Evolutionary conservation across 1,140 invertebrate genomes (phyloP), one percentile per base, ranked within the genome.

Genomic region (Brachionus sp.): DNA sequence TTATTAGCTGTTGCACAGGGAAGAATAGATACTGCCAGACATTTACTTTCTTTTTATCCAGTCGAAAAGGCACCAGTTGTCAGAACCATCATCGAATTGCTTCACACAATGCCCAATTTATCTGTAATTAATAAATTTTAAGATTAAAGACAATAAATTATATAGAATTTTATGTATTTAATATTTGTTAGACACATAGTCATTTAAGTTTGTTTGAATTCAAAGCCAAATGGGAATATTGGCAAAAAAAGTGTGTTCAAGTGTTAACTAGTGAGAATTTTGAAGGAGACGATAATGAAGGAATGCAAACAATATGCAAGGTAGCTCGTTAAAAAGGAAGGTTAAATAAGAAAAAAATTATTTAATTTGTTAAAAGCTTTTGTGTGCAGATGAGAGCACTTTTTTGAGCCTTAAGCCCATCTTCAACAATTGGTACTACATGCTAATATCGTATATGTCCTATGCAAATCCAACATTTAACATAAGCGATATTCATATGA

Each of bases 171-270:
- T 42, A 46, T 46, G 10, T 77, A 19, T 50, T 50, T 16, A 5
- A 7, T 39, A 19, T 19, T 12, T 46, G 29, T 39, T 1, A 80
- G 77, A 44, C 77, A 9, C 29, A 42, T 57, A n/a, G 10, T n/a
- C 77, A 80, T 10, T 80, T 80, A 19, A 42, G 46, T 57, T 62
- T 80, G 13, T 80, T 80, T 42, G 77, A 80, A 44, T 80, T 80
- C 50, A 80, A 80, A 66, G 46, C 77, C 12, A 80, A 80, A 62
- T 80, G 77, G 77, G 77, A 80, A 25, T 80, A 80, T 35, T 80
- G 77, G 77, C 77, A 80, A 66, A 80, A 62, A 37, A 57, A 42
- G 35, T 80, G 77, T 37, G 35, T 80, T 5, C 77, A 80, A 80
- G 33, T 80, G 13, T 42, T 80, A 37, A 39, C 50, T 29, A 80